Conservation (phyloP, 2,888 invertebrate species). For the Orthosia gothica region DNA sequence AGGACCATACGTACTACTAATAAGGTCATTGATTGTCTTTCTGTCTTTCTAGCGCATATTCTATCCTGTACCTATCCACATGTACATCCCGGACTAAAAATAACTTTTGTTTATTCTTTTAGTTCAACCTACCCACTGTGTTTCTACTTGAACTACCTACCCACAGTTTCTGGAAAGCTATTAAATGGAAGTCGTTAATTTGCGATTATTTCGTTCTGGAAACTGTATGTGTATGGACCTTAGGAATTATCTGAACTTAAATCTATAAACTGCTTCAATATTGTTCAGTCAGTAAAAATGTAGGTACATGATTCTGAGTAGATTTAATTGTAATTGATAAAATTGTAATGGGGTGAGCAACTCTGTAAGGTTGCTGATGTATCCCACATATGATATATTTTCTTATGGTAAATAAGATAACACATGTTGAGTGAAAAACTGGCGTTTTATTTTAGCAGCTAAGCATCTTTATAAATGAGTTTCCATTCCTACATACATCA, state of each 20-base stretch:
- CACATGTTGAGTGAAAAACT: conserved; percentile 28
- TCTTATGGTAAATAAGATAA: conserved; percentile 51
- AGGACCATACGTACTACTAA: background rate
- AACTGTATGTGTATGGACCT: background rate
- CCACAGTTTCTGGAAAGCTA: too few species aligned
- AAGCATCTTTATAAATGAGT: too few species aligned
- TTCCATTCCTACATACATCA: too few species aligned
- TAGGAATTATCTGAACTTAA: too few species aligned
- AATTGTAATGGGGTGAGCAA: conserved; percentile 20
- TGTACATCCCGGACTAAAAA: conserved; percentile 13
- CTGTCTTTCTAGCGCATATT: too few species aligned
- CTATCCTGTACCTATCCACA: background rate
- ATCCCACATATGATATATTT: conserved; percentile 55
- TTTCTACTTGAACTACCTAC: background rate
- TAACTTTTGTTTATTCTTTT: conserved; percentile 3
- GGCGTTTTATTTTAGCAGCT: conserved; percentile 38
- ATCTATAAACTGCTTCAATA: background rate
- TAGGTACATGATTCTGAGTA: background rate
- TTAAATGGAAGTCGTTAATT: too few species aligned
- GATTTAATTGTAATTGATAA: conserved; percentile 11
- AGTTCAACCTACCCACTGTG: background rate
- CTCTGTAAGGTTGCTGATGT: conserved; percentile 34
- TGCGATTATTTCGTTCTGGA: too few species aligned
- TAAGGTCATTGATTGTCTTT: background rate
- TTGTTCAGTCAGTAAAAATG: background rate